Base-by-base conservation (phyloP, 1,140 invertebrate genomes). In the Dolichoris vasculosae region DNA sequence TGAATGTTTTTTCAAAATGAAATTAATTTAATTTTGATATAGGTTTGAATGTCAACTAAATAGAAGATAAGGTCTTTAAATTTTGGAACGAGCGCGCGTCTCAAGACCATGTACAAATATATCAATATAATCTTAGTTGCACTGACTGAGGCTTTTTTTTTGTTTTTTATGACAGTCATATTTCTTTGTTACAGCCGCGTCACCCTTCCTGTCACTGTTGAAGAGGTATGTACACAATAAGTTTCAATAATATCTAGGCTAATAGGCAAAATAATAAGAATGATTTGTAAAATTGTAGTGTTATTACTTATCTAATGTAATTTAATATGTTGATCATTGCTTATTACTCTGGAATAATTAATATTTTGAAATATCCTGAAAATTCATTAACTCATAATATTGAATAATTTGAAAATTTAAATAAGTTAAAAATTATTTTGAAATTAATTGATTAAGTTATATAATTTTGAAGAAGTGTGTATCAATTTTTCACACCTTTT, bases 171-270 rank as follows among this genome's bases (percentile, higher is more conserved):
- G 26, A 67, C 69, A 35, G 26, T 85, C 82, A 89, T 86, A 89
- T 89, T 91, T 90, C 93, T 93, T 88, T 92, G 90, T 96, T 96
- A 88, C 94, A 96, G 96, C 93, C 95, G 96, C 91, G 95, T 96
- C 87, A 96, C 95, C 89, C 94, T 96, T 89, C 96, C 96, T 89
- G 94, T 96, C 87, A 96, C 95, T 86, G 96, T 96, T 86, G 95
- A 96, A 94, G 96, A 98, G 95, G 95, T 96, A 94, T 84, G 92
- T 91, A 88, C 0, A 35, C 26, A 76, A 55, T 43, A 83, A 35
- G 15, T n/a, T 77, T 69, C 35, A 77, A 38, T 59, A 69, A 78
- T 59, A 67, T 84, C 76, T 59, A 77, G 26, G 17, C 78, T 69
- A 26, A n/a, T 86, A 9, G 75, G n/a, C 51, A 86, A 84, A 86